These are phyloP conservation scores for Agonum fuliginosum DNA, from an alignment of 2,888 invertebrate genomes.

Conservation along the genomic window DNA sequence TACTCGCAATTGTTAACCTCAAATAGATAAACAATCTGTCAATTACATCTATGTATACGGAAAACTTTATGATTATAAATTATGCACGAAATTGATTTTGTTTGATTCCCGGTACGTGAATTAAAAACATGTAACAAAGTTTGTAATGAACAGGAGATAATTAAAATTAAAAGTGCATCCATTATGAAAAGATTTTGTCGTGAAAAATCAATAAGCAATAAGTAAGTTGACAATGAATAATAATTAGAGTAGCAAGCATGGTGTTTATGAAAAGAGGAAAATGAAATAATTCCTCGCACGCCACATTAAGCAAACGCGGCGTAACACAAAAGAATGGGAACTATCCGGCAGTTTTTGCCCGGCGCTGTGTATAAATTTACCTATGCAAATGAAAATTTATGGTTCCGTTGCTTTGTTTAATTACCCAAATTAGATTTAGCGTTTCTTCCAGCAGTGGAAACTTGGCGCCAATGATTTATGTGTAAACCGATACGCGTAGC, in stretches of 20 bases:
- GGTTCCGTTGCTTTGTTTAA: conserved; percentile 63
- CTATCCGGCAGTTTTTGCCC: conserved; percentile 53
- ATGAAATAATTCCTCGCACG: conserved; percentile 33
- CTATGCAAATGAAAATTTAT: conserved; percentile 64
- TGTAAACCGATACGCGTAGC: conserved; percentile 59
- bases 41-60: too few relatives aligned
- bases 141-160: conserved; percentile 5
- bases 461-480: conserved; percentile 57
- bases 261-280: conserved; percentile 14
- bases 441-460: conserved; percentile 52
- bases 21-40: too few relatives aligned
- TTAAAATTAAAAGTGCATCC: conserved; percentile 28
- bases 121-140: not conserved
- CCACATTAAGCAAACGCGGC: conserved; percentile 54
- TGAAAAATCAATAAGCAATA: conserved; percentile 5
- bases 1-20: too few relatives aligned
- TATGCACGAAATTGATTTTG: too few relatives aligned
- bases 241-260: not conserved
- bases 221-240: conserved; percentile 19
- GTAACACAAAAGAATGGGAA: conserved; percentile 54
- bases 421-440: conserved; percentile 63
- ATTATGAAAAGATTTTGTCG: conserved; percentile 13
- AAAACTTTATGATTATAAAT: too few relatives aligned
- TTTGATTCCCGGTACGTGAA: conserved; percentile 7
- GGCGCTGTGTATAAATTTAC: conserved; percentile 58